Base-by-base conservation (phyloP, 2,888 invertebrate species). In the Nemapogon koenigi region DNA sequence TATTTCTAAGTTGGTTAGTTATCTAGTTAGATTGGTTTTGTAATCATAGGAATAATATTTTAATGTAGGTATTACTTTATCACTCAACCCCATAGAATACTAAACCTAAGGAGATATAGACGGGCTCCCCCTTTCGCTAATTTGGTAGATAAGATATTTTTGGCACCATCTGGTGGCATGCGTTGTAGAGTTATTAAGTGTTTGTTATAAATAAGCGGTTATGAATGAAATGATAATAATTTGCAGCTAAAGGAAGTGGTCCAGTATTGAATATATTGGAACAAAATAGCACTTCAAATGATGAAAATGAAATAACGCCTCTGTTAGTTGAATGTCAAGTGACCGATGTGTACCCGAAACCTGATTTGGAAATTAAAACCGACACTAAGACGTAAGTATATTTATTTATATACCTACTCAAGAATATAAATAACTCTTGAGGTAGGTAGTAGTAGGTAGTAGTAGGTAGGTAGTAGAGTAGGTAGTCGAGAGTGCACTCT, bases 251-350 rank as follows among this genome's bases (percentile, higher is more conserved):
- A 39, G 76, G 75, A 16, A 54, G 46, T 7, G 71, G 70, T 1
- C 64, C 69, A 1, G 38, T 46, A 16, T 41, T 76, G 35, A 70
- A 68, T n/a, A n/a, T n/a, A n/a, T n/a, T n/a, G n/a, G n/a, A n/a
- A n/a, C n/a, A n/a, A n/a, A n/a, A n/a, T 22, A 10, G 22, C 10
- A 22, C 10, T 10, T 10, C 22, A 10, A 10, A 22, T 22, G 33
- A 33, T 19, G 19, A 33, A 4, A 19, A 33, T 19, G 19, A 33
- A 27, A 27, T 3, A 35, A 40, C 11, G 42, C 19, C 16, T 22
- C 2, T 2, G 38, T 35, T 38, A 10, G 38, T 38, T 2, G 14
- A 29, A 16, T 42, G 42, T 31, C 19, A 3, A 7, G 40, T 32
- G 1, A 11, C 2, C 16, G 28, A 16, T n/a, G 42, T 38, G 13